These are phyloP conservation scores for Drosophila aff. DNA, from an alignment of 1,140 invertebrate species.

Conservation along the genomic window DNA sequence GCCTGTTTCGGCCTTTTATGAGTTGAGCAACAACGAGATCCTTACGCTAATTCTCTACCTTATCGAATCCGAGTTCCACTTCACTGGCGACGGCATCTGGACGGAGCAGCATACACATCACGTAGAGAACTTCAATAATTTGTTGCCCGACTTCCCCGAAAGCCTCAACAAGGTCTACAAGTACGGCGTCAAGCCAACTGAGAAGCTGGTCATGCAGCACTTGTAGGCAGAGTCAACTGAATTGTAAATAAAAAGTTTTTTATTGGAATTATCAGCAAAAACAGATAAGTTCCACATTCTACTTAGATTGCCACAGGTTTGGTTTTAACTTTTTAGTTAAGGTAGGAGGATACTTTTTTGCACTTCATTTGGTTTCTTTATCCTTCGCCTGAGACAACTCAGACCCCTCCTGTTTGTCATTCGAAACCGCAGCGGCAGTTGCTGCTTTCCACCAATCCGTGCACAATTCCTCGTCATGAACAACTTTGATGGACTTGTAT, in stretches of 20 bases:
- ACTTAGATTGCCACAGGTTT: background rate
- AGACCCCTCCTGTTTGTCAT: background rate
- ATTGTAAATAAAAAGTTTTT: conserved; percentile 36
- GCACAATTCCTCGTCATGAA: conserved; percentile 32
- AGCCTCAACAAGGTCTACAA: conserved; percentile 81
- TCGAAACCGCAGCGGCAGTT: background rate
- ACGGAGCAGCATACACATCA: conserved; percentile 79
- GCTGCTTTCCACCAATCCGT: background rate
- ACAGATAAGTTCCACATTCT: background rate
- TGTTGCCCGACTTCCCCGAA: conserved; percentile 80
- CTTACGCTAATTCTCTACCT: conserved; percentile 84
- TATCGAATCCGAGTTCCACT: conserved; percentile 85
- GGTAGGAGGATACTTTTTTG: background rate
- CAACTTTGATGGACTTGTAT: conserved; percentile 35
- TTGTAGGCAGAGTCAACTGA: conserved; percentile 26
- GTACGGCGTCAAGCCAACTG: conserved; percentile 75
- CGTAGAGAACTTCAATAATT: conserved; percentile 82
- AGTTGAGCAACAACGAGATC: conserved; percentile 66
- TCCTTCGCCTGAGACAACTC: background rate
- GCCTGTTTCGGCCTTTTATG: conserved; percentile 36
- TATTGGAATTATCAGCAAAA: background rate
- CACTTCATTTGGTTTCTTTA: background rate
- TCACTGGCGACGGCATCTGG: conserved; percentile 86
- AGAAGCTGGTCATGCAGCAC: conserved; percentile 49
- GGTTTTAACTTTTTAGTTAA: background rate